Percentiles rank a stretch among this genome's conserved stretches.
phyloP scores from a whole-genome alignment of 2,113 vertebrate species.

The Nibea albiflora region DNA sequence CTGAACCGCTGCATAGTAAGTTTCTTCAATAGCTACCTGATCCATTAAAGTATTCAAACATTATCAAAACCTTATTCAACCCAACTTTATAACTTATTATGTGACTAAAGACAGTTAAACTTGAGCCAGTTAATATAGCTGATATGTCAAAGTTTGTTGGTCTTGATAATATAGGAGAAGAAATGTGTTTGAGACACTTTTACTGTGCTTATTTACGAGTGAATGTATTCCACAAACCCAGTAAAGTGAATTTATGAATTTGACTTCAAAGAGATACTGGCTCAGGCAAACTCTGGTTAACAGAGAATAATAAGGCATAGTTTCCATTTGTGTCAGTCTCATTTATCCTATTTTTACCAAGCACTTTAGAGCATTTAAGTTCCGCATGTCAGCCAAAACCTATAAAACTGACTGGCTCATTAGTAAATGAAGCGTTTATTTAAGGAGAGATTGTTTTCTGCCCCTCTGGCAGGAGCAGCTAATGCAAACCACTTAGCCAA shows the following conservation, averaged over 20 bases:
- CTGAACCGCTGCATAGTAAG: not conserved
- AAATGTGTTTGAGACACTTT: not conserved
- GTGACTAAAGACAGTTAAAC: not conserved
- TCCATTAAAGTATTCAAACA: not conserved
- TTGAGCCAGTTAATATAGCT: not conserved
- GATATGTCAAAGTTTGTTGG: not conserved
- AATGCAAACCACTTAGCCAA: conserved; percentile 7
- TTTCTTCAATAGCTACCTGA: not conserved
- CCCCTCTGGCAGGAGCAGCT: conserved; percentile 11
- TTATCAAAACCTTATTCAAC: not conserved
- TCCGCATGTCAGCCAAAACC: conserved; percentile 27
- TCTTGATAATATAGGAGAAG: not conserved
- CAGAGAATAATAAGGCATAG: not conserved
- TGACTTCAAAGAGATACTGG: not conserved
- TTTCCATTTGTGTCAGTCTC: conserved; percentile 35
- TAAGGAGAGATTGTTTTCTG: conserved; percentile 16
- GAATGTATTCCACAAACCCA: not conserved
- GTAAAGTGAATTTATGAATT: not conserved
- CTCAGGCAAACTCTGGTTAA: not conserved
- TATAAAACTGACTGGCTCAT: conserved; percentile 38
- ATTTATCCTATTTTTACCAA: conserved; percentile 25
- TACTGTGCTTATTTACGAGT: not conserved
- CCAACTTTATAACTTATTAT: not conserved
- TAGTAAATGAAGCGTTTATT: conserved; percentile 34
- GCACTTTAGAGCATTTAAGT: conserved; percentile 14